Evolutionary conservation across 2,113 vertebrate species (phyloP), one percentile per base, ranked within the genome.

Genomic region (Hypocryptadius cinnamomeus): DNA sequence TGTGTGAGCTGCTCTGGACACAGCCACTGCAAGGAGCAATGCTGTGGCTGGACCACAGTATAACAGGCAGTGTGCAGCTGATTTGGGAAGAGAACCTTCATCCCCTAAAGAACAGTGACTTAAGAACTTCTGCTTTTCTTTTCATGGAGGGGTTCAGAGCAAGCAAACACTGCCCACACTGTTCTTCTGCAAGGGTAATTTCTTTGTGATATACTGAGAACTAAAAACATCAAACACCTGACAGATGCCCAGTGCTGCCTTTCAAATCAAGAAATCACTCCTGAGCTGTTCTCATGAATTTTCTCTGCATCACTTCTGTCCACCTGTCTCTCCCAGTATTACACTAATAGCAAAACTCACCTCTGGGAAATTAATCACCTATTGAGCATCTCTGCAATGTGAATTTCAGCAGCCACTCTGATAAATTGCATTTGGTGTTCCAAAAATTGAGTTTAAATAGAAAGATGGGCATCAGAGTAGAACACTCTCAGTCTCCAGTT

Each of bases 1-100:
- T 4, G 6, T 1, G 12, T 0, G 17, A 51, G 27, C 10, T 28
- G 24, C 0, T 18, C 13, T 45, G 33, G 37, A 39, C 13, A 22
- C 17, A 44, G 68, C 16, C 25, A 10, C 7, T 5, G 16, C 4
- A 11, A 71, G 53, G 18, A n/a, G 9, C 11, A 12, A 44, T 21
- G 25, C 18, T 15, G 24, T 1, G 19, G 7, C 1, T 59, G 39
- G 16, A n/a, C 31, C 19, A 60, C 23, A 47, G 14, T 44, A 19
- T 8, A 30, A 77, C 23, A 79, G 8, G 35, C 23, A 77, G 35
- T 27, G 33, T 30, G 57, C 35, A 64, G 15, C 35, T 79, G 42
- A 76, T 35, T 21, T 53, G 30, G 45, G 50, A 77, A 79, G 16
- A 20, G 13, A 89, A 48, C 21, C n/a, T 54, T 74, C 33, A 50